Evolutionary conservation across 2,888 invertebrate genomes (phyloP).

Genomic region (Anagyrus pseudococci): DNA sequence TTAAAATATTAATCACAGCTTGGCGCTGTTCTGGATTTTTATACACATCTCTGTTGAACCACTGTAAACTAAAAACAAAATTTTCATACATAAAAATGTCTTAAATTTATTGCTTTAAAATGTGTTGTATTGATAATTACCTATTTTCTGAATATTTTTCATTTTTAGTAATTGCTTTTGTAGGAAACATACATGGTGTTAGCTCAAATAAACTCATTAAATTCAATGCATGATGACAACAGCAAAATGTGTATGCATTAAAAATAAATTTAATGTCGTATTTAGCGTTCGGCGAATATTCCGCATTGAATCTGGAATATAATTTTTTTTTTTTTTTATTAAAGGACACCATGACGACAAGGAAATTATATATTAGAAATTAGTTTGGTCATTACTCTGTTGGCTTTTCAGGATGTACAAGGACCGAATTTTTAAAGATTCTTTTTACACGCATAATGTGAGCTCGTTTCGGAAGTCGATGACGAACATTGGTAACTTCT

Average conservation of each 20-base stretch:
- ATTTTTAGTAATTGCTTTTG: background rate
- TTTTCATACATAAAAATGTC: background rate
- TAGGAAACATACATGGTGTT: slow-evolving; percentile 28
- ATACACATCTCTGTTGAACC: slow-evolving; percentile 60
- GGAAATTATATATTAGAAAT: background rate
- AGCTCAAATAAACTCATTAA: slow-evolving; percentile 14
- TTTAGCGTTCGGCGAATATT: background rate
- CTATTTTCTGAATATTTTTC: background rate
- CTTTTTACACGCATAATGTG: too few relatives aligned
- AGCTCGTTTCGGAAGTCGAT: too few relatives aligned
- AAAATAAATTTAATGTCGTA: slow-evolving; percentile 35
- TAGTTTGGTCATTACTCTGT: background rate
- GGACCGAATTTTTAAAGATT: too few relatives aligned
- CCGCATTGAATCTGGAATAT: slow-evolving; percentile 6
- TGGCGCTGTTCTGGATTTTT: slow-evolving; percentile 69
- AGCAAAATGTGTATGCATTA: slow-evolving; percentile 33
- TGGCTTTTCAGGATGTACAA: background rate
- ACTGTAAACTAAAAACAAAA: slow-evolving; percentile 23
- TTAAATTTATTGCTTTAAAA: background rate
- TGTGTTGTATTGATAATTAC: background rate
- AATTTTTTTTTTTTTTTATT: background rate
- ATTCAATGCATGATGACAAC: slow-evolving; percentile 38
- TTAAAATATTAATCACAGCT: slow-evolving; percentile 73
- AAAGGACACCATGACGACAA: background rate
- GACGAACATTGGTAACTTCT: background rate